Base-by-base conservation (phyloP, 1,140 invertebrate species). In the Listronotus bonariensis region DNA sequence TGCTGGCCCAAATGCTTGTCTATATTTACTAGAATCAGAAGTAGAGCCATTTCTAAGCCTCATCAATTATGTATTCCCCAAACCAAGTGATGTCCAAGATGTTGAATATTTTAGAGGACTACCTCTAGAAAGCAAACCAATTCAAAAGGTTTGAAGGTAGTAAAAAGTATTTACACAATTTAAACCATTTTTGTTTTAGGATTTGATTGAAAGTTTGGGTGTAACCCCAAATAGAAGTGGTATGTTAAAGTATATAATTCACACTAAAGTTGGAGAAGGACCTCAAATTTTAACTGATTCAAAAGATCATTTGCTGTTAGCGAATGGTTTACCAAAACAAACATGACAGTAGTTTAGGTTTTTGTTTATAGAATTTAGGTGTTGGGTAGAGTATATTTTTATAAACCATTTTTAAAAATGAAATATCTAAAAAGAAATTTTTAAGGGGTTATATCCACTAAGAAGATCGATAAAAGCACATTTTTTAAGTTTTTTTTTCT, bases 1-100 rank as follows among this genome's bases (percentile, higher is more conserved):
- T 87, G 96, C 96, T 64, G 97, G 97, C 10, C 93, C 96, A 57
- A 99, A 98, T 84, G 95, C 94, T 6, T 97, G 93, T 77, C 76
- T 98, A 0, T 98, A 92, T 81, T 78, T 96, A 15, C 77, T 93
- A 59, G 88, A 94, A 74, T 82, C 91, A 68, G 82, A 91, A 80
- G 86, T 97, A 0, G 77, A 87, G 4, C 80, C 83, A 75, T 79
- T 96, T 26, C 36, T 90, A 4, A 76, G 84, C 43, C 69, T 90
- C 36, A 76, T 95, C 6, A 84, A 89, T 73, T 73, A 89, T 71
- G 84, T 86, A 18, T 95, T 94, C 72, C 93, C 92, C 43, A 81
- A 86, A 58, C 91, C 92, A 46, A 80, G 85, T 54, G 52, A 46
- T 45, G 46, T 48, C 62, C 70, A 74, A 48, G 49, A 66, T 46